These are phyloP conservation scores for human DNA, from an alignment of 2,113 vertebrate genomes.

Conservation along the genomic window GRCh38 chr1:225690001-225690500, in stretches of 20 bases:
- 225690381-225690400: background rate
- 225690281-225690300: background rate
- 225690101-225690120: background rate
- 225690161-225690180: background rate
- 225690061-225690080: background rate
- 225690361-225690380: background rate
- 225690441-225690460: background rate
- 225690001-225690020: background rate
- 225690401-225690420: background rate
- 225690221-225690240: background rate
- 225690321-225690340: background rate
- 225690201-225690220: background rate
- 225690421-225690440: background rate
- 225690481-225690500: too few species aligned
- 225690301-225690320: background rate
- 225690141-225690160: background rate
- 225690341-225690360: background rate
- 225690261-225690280: background rate
- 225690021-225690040: background rate
- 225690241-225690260: background rate
- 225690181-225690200: background rate
- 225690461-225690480: background rate
- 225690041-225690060: background rate
- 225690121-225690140: background rate
- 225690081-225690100: background rate